These are phyloP conservation scores for Platichthys stellatus DNA, from an alignment of 2,113 vertebrate genomes.

Conservation along the genomic window DNA sequence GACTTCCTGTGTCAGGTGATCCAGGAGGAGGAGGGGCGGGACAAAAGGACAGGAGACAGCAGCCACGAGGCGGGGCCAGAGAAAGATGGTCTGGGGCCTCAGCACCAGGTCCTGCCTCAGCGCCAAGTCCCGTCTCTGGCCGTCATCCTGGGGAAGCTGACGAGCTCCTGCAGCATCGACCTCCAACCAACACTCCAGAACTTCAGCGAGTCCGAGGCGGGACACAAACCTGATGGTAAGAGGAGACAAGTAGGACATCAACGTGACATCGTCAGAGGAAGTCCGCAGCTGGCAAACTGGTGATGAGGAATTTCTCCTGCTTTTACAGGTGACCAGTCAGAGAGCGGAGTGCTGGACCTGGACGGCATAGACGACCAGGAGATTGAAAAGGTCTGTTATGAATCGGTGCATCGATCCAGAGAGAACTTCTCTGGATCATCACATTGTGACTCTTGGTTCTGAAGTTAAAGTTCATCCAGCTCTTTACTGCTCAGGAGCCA, in stretches of 20 bases:
- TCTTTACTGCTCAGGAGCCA: no score
- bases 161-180: conserved; percentile 86
- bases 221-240: conserved; percentile 81
- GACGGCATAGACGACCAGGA: conserved; percentile 94
- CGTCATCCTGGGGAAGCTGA: conserved; percentile 88
- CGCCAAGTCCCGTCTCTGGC: conserved; percentile 77
- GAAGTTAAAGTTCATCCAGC: no score
- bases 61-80: neutral
- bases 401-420: neutral
- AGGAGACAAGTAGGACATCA: neutral
- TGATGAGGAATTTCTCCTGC: neutral
- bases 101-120: conserved; percentile 58
- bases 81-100: neutral
- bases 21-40: conserved; percentile 61
- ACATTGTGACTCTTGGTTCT: no score
- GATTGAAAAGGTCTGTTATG: conserved; percentile 89
- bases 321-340: conserved; percentile 79
- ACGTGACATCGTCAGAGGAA: neutral
- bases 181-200: conserved; percentile 90
- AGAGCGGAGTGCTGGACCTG: conserved; percentile 91
- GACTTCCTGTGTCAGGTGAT: conserved; percentile 89
- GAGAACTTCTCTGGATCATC: neutral
- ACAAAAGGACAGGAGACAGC: neutral
- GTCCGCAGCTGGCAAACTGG: neutral
- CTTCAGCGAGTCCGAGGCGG: conserved; percentile 83